Conservation (phyloP, 2,888 invertebrate species). For the Leptinotarsa rubiginosa region DNA sequence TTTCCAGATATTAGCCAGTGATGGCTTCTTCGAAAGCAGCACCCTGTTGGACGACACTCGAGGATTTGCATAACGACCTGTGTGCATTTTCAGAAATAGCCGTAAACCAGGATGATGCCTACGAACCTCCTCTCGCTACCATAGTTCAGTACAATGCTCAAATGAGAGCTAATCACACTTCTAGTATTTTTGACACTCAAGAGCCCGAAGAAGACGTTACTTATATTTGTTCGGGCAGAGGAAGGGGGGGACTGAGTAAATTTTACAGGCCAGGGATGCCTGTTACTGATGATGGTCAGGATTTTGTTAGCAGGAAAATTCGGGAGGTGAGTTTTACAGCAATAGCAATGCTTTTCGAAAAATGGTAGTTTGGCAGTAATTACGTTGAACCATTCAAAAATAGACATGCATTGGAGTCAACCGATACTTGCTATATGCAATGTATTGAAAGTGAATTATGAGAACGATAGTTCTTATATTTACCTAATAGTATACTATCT, state of each 20-base stretch:
- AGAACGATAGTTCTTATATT: too few species aligned
- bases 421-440: too few species aligned
- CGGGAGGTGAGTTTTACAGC: constrained; percentile 25
- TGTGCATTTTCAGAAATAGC: constrained; percentile 28
- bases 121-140: constrained; percentile 25
- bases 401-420: too few species aligned
- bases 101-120: constrained; percentile 4
- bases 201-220: constrained; percentile 26
- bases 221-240: constrained; percentile 27
- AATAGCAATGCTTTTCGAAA: neutral
- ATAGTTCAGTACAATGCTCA: constrained; percentile 31
- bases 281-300: constrained; percentile 16
- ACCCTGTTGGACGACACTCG: neutral
- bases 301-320: constrained; percentile 21
- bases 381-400: too few species aligned
- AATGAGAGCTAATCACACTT: constrained; percentile 23
- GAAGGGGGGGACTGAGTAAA: constrained; percentile 31
- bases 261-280: constrained; percentile 27
- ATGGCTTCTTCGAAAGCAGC: neutral
- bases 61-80: constrained; percentile 13
- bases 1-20: neutral
- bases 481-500: too few species aligned
- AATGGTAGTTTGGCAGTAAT: neutral
- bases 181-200: constrained; percentile 33
- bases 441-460: too few species aligned